Base-by-base conservation (phyloP, 2,797 vertebrate genomes). In the Ambastaia sidthimunki region DNA sequence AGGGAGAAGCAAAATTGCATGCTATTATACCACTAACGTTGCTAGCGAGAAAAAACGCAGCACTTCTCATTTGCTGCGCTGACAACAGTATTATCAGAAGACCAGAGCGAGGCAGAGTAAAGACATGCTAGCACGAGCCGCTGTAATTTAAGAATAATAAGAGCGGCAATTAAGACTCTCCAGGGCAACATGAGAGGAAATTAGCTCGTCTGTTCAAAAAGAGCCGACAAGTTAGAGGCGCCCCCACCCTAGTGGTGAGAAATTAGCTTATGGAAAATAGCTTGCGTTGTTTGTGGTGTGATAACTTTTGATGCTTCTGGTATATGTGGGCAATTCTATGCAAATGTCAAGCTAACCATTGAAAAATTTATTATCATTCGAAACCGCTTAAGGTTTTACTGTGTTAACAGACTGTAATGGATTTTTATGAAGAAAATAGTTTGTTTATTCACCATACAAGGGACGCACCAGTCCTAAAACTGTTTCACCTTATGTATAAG, bases 61-160 rank as follows among this genome's bases (percentile, higher is more conserved):
- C 91, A 84, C 41, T 44, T 82, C 81, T 90, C 74, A 89, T 93
- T 92, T 89, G 85, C 88, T 82, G 88, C 80, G 25, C 84, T 67
- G 81, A 82, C 78, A 89, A 89, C 83, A 57, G 81, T 77, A 80
- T 85, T 86, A 88, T 86, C 82, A 84, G 80, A 89, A 84, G 48
- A 68, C 74, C 84, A 76, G 75, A 73, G 80, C 41, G 21, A 86
- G 89, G 84, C 82, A 86, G 80, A 54, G 87, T 87, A 86, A 83
- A 80, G 71, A 68, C 55, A 65, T 83, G 70, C 84, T 60, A 79
- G 74, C 68, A 72, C 83, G 85, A 82, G 83, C 78, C 80, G 81
- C 84, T 90, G 89, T 87, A 87, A 87, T 89, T 90, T 80, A 83
- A 82, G 83, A 86, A 85, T 91, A 88, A 91, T 86, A 87, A 86